phyloP scores from a whole-genome alignment of 2,888 invertebrate species.

The Drosophila nigritarsus region DNA sequence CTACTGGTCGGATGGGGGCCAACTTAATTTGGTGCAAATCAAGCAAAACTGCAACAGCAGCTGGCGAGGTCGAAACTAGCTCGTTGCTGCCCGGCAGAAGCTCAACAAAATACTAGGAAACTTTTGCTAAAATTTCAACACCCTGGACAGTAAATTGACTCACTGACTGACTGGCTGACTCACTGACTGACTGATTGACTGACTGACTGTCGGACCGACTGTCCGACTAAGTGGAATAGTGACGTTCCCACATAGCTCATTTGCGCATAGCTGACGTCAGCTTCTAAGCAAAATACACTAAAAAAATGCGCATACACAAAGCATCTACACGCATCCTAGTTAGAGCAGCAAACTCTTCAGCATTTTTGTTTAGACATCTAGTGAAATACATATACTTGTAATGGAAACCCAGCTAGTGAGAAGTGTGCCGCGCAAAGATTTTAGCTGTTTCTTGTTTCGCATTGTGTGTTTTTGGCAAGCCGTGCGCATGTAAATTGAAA shows the following conservation, averaged over 20 bases:
- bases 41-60: constrained; percentile 74
- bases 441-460: constrained; percentile 4
- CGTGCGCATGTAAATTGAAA: constrained; percentile 51
- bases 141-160: constrained; percentile 25
- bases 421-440: constrained; percentile 31
- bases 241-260: constrained; percentile 43
- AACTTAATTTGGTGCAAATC: constrained; percentile 79
- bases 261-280: constrained; percentile 63
- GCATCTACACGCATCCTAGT: constrained; percentile 47
- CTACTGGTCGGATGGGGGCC: constrained; percentile 57
- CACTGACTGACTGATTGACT: not conserved
- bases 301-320: constrained; percentile 11
- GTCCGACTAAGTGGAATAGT: not conserved
- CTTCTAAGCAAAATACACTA: constrained; percentile 19
- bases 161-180: constrained; percentile 16
- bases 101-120: constrained; percentile 36
- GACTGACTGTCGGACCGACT: constrained; percentile 8
- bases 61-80: constrained; percentile 45
- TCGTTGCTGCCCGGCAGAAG: constrained; percentile 13
- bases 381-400: constrained; percentile 41
- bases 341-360: constrained; percentile 32
- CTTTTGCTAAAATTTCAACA: constrained; percentile 44
- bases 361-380: constrained; percentile 62
- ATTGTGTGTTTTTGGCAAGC: constrained; percentile 42
- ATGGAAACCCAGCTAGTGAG: constrained; percentile 29